Evolutionary conservation across 2,113 vertebrate genomes (phyloP).

Genomic region (Cyphomyrus discorhynchus): DNA sequence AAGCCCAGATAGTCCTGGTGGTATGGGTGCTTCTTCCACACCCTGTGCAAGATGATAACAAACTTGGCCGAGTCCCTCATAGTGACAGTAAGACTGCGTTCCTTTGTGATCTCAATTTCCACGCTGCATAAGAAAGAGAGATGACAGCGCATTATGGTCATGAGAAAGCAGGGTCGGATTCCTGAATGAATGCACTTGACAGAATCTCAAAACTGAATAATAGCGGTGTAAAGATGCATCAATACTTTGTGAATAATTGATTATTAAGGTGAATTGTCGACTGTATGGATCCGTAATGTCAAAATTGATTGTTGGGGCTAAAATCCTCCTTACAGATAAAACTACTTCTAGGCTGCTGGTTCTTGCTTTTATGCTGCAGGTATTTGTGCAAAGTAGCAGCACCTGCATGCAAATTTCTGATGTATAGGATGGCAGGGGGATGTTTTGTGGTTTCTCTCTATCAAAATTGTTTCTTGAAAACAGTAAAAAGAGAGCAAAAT

Average conservation of each 20-base stretch:
- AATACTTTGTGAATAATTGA: neutral
- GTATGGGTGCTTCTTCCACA: too few relatives aligned
- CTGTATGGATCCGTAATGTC: neutral
- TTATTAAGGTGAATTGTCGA: neutral
- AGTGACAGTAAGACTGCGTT: constrained; percentile 66
- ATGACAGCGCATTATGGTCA: neutral
- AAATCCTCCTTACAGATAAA: neutral
- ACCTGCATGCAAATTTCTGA: too few relatives aligned
- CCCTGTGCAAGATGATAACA: too few relatives aligned
- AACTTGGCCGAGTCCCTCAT: constrained; percentile 70
- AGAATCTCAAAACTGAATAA: neutral
- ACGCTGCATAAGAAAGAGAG: constrained; percentile 55
- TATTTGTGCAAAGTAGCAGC: too few relatives aligned
- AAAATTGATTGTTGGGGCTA: neutral
- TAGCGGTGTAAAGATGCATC: neutral
- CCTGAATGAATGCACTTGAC: constrained; percentile 38
- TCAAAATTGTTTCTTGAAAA: neutral
- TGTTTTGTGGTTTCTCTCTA: neutral
- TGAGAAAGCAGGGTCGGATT: constrained; percentile 27
- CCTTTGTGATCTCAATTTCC: constrained; percentile 66
- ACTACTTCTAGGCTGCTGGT: neutral
- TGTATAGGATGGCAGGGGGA: neutral
- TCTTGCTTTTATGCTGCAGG: neutral
- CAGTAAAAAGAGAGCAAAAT: neutral
- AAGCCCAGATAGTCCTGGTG: too few relatives aligned